Conservation (phyloP, 2,888 invertebrate genomes). For the Cryptocheilus praepositus region DNA sequence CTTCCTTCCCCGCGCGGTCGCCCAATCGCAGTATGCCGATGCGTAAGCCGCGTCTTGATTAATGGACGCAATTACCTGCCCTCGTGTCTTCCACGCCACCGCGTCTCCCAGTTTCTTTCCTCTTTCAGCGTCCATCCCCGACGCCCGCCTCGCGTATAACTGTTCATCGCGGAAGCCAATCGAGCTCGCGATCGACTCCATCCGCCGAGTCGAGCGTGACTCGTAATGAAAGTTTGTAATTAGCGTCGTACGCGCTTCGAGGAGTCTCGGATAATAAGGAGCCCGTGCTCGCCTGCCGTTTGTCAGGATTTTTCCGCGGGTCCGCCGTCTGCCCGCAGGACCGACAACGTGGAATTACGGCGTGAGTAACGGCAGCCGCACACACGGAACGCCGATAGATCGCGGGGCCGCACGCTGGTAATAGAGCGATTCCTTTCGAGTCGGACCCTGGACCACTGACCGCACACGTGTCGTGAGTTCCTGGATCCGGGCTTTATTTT, state of each 20-base stretch:
- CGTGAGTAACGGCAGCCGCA: slow-evolving; percentile 39
- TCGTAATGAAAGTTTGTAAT: slow-evolving; percentile 60
- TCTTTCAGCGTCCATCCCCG: slow-evolving; percentile 16
- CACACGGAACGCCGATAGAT: not conserved
- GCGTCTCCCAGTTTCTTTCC: not conserved
- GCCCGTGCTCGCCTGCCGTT: slow-evolving; percentile 35
- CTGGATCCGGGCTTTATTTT: not conserved
- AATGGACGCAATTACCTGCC: slow-evolving; percentile 52
- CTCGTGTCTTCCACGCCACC: slow-evolving; percentile 18
- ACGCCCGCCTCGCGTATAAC: slow-evolving; percentile 18
- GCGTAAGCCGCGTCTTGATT: slow-evolving; percentile 43
- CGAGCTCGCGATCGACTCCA: slow-evolving; percentile 37
- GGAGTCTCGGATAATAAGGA: slow-evolving; percentile 52
- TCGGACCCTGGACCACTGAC: slow-evolving; percentile 32
- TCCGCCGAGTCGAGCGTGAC: slow-evolving; percentile 49
- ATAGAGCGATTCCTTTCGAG: slow-evolving; percentile 45
- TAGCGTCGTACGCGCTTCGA: slow-evolving; percentile 49
- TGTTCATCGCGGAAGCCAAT: slow-evolving; percentile 34
- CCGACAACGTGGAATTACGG: slow-evolving; percentile 41
- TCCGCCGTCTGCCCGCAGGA: not conserved
- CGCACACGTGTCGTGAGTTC: not conserved
- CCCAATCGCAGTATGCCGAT: slow-evolving; percentile 52
- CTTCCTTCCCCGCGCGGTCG: not conserved
- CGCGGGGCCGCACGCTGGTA: slow-evolving; percentile 24
- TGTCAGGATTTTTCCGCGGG: slow-evolving; percentile 37